Base-by-base conservation (phyloP, 2,888 invertebrate genomes). In the Bombylius major region DNA sequence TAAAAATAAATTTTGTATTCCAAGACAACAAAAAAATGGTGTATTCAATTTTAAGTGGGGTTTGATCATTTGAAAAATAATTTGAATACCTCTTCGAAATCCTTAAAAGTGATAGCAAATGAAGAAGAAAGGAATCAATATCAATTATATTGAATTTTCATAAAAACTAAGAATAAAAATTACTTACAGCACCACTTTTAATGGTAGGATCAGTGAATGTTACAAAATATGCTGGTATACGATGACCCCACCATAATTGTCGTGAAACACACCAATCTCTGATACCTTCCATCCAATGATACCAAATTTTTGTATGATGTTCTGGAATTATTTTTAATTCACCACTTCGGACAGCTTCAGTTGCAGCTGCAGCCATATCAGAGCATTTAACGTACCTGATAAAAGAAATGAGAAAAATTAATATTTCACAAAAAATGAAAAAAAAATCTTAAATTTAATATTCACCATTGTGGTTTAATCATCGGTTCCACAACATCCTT, bases 161-260 rank as follows among this genome's bases (percentile, higher is more conserved):
- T 36, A 8, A 36, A 36, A 36, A 36, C 4, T 1, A 36, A 36
- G 3, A 36, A 36, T 1, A 36, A 7, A 23, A 23, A 23, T 23
- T 23, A 67, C 71, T 68, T 60, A 75, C 75, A 62, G 72, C 65
- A 51, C 71, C 66, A 12, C 59, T 50, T 42, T 66, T 62, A 12
- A 69, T 73, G 49, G 65, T 64, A 36, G 71, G 60, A 66, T 78
- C 80, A 56, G 75, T 75, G 56, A 82, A 72, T 11, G 77, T 79
- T 13, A 92, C 84, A 67, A 80, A 83, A 70, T 97, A 99, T 0
- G 93, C 96, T 0, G 99, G 99, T 62, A 99, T 94, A 57, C 92
- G 83, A 75, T 99, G 99, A 2, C 99, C 99, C 99, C 99, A 99
- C 99, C 99, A 99, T 55, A 99, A 78, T 73, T 99, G 99, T 3